A percentile compares a stretch with the other conserved stretches of the same genome.
phyloP scores from a whole-genome alignment of 2,797 vertebrate genomes.

The Siniperca scherzeri region DNA sequence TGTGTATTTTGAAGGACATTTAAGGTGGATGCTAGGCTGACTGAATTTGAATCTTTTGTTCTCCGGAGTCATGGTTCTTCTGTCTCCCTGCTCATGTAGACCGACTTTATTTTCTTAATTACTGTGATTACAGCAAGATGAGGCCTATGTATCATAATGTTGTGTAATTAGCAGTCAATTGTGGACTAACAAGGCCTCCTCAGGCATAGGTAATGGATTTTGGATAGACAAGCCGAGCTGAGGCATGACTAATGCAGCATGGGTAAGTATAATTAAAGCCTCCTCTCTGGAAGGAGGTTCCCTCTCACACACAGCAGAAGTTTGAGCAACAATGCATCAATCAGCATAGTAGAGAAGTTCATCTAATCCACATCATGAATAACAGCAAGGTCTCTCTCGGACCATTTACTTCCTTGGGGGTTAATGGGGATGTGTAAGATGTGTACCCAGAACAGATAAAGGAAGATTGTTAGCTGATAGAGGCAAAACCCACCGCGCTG shows the following conservation, averaged over 20 bases:
- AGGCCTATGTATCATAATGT: slow-evolving; percentile 80
- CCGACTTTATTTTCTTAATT: slow-evolving; percentile 76
- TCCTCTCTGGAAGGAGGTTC: slow-evolving; percentile 36
- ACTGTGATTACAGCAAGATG: slow-evolving; percentile 78
- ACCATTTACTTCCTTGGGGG: slow-evolving; percentile 22
- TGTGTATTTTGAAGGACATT: slow-evolving; percentile 47
- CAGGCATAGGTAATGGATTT: slow-evolving; percentile 81
- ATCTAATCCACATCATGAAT: slow-evolving; percentile 24
- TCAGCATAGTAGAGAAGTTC: slow-evolving; percentile 30
- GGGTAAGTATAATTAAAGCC: slow-evolving; percentile 74
- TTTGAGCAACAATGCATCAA: slow-evolving; percentile 23
- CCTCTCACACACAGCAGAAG: slow-evolving; percentile 31
- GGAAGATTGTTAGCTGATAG: slow-evolving; percentile 38
- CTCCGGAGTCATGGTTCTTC: slow-evolving; percentile 36
- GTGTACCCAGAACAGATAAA: slow-evolving; percentile 30
- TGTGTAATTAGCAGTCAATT: slow-evolving; percentile 78
- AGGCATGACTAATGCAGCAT: slow-evolving; percentile 77
- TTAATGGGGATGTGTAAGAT: slow-evolving; percentile 21
- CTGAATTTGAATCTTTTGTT: slow-evolving; percentile 66
- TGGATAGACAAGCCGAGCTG: slow-evolving; percentile 76
- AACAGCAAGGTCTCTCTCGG: slow-evolving; percentile 29
- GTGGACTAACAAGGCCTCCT: slow-evolving; percentile 79
- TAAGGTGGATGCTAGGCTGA: slow-evolving; percentile 35
- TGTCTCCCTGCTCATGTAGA: slow-evolving; percentile 54
- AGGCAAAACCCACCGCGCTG: slow-evolving; percentile 15